Evolutionary conservation across 2,888 invertebrate species (phyloP).

Genomic region (Xestia xanthographa): DNA sequence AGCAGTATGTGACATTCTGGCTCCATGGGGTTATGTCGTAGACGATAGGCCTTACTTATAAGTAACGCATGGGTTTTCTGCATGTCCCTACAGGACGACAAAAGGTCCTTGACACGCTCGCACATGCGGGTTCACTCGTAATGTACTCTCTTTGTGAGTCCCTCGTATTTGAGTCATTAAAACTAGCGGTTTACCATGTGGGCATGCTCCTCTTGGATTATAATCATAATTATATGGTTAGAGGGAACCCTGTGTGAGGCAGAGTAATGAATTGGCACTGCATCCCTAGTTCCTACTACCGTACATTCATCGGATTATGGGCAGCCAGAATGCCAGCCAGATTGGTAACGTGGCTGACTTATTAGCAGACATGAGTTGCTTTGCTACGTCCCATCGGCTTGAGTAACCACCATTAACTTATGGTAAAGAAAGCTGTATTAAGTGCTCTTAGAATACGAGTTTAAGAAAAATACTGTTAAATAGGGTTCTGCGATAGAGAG

Average conservation of each 20-base stretch:
- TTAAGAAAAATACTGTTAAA: background rate
- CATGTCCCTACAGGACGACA: background rate
- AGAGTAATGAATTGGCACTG: background rate
- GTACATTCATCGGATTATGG: background rate
- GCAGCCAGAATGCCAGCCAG: background rate
- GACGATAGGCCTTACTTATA: background rate
- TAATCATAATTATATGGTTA: conserved; percentile 11
- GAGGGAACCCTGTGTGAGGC: background rate
- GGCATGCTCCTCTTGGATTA: conserved; percentile 6
- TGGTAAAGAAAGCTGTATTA: background rate
- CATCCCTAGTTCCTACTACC: background rate
- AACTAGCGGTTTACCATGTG: conserved; percentile 20
- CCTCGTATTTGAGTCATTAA: conserved; percentile 32
- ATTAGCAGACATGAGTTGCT: background rate
- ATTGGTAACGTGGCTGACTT: background rate
- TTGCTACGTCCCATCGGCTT: background rate
- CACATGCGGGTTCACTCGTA: conserved; percentile 1
- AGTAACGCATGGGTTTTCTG: conserved; percentile 2
- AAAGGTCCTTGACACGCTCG: conserved; percentile 1
- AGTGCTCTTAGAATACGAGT: background rate
- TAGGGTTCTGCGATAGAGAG: background rate
- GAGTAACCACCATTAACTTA: background rate
- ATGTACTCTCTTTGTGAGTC: conserved; percentile 21
- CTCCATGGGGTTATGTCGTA: background rate
- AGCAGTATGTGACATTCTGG: background rate